Percentiles rank a stretch among this genome's conserved stretches.
Evolutionary conservation across 2,113 vertebrate species (phyloP).

Genomic region (Puntigrus tetrazona): DNA sequence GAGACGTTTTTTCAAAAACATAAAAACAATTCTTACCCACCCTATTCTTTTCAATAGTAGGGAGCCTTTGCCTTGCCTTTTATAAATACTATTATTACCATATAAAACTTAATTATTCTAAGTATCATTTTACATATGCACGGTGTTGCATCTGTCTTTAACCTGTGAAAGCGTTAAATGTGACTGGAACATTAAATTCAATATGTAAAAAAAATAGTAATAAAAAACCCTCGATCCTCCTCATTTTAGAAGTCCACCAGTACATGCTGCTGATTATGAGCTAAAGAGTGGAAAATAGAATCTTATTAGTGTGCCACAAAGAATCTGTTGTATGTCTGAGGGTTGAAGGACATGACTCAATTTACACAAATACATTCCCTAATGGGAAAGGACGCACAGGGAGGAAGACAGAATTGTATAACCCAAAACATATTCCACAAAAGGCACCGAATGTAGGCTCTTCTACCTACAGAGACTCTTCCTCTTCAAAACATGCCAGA

Average conservation of each 20-base stretch:
- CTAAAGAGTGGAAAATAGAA: not conserved
- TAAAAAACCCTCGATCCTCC: not conserved
- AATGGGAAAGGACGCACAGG: not conserved
- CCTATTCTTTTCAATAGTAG: not conserved
- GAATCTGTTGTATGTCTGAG: not conserved
- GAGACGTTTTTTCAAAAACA: not conserved
- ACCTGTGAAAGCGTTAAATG: not conserved
- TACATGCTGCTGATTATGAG: not conserved
- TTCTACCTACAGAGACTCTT: not conserved
- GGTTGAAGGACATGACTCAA: not conserved
- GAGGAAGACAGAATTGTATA: not conserved
- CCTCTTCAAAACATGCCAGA: constrained; percentile 4
- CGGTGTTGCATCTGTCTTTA: not conserved
- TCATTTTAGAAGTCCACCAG: not conserved
- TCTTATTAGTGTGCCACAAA: constrained; percentile 27
- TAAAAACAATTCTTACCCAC: not conserved
- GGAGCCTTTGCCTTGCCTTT: not conserved
- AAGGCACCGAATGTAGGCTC: too few species aligned
- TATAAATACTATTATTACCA: not conserved
- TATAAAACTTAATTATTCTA: not conserved
- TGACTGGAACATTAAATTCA: not conserved
- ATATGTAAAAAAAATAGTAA: not conserved
- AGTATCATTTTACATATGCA: not conserved
- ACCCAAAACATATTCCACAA: not conserved
- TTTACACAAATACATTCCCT: constrained; percentile 4